A percentile compares a stretch with the other conserved stretches of the same genome.
These are phyloP conservation scores for Mamestra brassicae DNA, from an alignment of 2,888 invertebrate genomes.

Conservation along the genomic window DNA sequence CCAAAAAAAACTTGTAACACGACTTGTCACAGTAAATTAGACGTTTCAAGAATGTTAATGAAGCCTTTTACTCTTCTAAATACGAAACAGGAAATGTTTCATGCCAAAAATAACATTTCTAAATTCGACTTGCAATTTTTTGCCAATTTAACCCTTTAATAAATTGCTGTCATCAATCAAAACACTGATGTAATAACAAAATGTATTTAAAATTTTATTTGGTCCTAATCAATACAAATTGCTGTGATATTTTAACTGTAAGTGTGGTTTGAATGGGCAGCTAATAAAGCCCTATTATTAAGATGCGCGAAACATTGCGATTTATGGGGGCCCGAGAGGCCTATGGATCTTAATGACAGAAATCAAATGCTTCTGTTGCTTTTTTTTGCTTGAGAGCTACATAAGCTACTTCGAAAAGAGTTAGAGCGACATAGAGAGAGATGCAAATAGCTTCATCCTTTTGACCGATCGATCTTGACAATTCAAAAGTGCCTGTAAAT, in stretches of 20 bases:
- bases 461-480: no score
- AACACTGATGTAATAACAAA: constrained; percentile 15
- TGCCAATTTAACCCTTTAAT: constrained; percentile 25
- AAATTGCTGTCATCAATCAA: constrained; percentile 30
- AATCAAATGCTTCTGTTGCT: constrained; percentile 18
- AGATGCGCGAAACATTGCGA: constrained; percentile 49
- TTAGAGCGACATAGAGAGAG: no score
- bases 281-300: constrained; percentile 57
- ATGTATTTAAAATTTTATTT: constrained; percentile 40
- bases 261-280: constrained; percentile 55
- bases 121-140: neutral
- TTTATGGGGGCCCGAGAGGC: constrained; percentile 50
- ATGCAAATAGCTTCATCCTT: no score
- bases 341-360: constrained; percentile 49
- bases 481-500: no score
- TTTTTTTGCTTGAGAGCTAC: neutral
- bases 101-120: constrained; percentile 1
- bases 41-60: neutral
- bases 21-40: neutral
- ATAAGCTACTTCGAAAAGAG: no score
- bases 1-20: no score
- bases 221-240: constrained; percentile 57
- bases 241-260: constrained; percentile 45
- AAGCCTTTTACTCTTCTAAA: neutral
- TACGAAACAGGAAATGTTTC: neutral